Evolutionary conservation across 2,888 invertebrate genomes (phyloP), one percentile per base, ranked within the genome.

Genomic region (Hoplodrina blanda): DNA sequence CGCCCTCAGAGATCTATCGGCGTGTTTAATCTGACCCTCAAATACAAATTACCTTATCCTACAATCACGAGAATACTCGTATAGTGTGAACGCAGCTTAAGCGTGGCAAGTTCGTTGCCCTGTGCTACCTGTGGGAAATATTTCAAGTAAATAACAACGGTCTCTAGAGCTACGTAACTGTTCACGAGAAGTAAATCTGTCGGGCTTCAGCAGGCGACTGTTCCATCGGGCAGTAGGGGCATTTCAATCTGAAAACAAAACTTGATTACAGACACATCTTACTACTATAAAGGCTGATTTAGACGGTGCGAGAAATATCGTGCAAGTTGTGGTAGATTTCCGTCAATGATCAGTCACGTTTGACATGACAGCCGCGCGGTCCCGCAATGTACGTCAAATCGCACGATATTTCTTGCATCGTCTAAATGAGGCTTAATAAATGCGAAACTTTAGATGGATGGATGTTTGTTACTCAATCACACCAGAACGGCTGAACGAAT

Each of bases 151-250:
- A 70, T 73, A 77, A 79, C 80, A 71, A 69, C 62, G 63, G 61
- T 66, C 19, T 65, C 52, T 64, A 69, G 55, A 66, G 19, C 19
- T 71, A 55, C 1, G 2, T 15, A 61, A 67, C 52, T 62, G 71
- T 88, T 92, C 90, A 95, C 95, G 97, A 99, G 96, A 99, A 99
- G 94, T 98, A 98, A 91, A 99, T 98, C 91, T 98, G 97, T 90
- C 98, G 97, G 60, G 99, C 99, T 91, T 99, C 99, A 69, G 98
- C 97, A 30, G 99, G 98, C 85, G 98, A 98, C 91, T 99, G 99
- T 94, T 99, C 99, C 92, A 99, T 97, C 0, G 99, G 99, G 90
- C 99, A 99, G 95, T 99, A 99, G 0, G 99, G 99, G 91, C 99
- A 99, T 96, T 99, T 99, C 92, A 99, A 97, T 91, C 99, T 99